Conservation (phyloP, 2,113 vertebrate genomes). For the Corapipo altera region DNA sequence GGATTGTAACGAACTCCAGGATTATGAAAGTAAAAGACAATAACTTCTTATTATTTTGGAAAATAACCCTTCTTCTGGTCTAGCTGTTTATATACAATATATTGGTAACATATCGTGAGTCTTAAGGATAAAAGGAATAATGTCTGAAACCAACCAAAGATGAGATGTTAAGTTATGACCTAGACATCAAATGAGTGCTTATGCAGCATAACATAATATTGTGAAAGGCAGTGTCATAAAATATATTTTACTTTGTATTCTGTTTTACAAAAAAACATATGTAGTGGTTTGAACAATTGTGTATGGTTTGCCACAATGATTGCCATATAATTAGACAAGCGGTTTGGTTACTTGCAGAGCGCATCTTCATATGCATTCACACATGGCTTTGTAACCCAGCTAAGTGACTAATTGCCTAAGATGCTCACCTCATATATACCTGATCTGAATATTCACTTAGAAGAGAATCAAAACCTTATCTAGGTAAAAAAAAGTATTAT, state of each 20-base stretch:
- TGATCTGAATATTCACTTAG: neutral
- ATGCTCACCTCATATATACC: neutral
- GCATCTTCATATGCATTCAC: neutral
- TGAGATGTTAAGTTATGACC: neutral
- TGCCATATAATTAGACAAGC: conserved; percentile 59
- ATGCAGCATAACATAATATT: neutral
- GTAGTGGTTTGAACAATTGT: conserved; percentile 58
- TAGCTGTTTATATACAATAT: neutral
- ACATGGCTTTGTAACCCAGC: conserved; percentile 7
- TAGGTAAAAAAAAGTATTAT: neutral
- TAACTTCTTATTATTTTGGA: neutral
- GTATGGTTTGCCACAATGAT: conserved; percentile 65
- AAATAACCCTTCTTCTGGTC: neutral
- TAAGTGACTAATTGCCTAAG: neutral
- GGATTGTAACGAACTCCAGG: neutral
- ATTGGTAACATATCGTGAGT: neutral
- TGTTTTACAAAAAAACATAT: conserved; percentile 45
- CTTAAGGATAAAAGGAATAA: neutral
- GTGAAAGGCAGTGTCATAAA: neutral
- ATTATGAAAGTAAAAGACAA: neutral
- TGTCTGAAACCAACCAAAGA: neutral
- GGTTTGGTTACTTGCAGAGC: conserved; percentile 37
- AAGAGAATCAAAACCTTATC: neutral
- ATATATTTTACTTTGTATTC: conserved; percentile 10
- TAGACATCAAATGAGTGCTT: neutral